Evolutionary conservation across 1,140 invertebrate species (phyloP).

Genomic region (Sesamia nonagrioides): DNA sequence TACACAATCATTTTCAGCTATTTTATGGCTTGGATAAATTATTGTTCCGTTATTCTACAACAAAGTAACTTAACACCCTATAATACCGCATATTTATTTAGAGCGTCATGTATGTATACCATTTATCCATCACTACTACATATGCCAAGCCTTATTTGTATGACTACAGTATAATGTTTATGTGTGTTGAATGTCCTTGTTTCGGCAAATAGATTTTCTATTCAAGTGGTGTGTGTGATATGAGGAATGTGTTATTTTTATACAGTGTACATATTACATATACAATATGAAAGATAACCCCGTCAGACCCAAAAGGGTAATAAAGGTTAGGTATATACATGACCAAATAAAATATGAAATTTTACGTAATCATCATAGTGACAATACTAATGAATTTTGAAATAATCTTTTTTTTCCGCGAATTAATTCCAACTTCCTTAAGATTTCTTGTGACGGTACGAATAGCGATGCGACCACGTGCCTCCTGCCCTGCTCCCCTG

Average conservation of each 20-base stretch:
- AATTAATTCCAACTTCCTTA: no score
- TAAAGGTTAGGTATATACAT: no score
- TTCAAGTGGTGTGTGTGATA: neutral
- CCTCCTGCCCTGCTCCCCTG: no score
- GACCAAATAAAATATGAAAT: no score
- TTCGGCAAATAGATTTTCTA: neutral
- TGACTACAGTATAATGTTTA: neutral
- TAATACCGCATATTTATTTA: neutral
- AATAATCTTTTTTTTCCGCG: no score
- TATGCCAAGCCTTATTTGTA: neutral
- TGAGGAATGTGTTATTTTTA: neutral
- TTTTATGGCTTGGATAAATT: neutral
- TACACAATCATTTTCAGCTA: neutral
- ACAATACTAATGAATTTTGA: no score
- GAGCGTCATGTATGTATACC: neutral
- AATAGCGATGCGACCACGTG: no score
- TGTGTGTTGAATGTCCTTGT: neutral
- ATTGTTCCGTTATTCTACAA: neutral
- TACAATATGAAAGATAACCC: no score
- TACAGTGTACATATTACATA: no score
- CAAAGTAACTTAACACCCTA: neutral
- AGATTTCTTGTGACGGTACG: no score
- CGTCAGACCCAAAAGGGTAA: no score
- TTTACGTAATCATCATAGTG: no score
- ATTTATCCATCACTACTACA: constrained; percentile 6